Evolutionary conservation across 2,113 vertebrate species (phyloP).

Genomic region (Elanoides forficatus): DNA sequence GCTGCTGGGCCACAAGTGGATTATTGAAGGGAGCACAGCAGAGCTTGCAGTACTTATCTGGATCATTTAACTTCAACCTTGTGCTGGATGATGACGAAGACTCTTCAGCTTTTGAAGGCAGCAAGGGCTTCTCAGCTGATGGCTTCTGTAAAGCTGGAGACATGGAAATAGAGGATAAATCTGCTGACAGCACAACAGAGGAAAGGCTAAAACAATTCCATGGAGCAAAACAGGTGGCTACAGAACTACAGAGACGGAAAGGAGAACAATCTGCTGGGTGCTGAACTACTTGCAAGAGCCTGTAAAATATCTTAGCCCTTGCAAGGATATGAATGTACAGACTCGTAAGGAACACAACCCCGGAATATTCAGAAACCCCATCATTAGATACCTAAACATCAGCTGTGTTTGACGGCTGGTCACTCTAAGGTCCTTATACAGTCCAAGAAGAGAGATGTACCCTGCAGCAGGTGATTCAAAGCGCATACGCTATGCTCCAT

Average conservation of each 20-base stretch:
- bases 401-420: neutral
- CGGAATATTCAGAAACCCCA: neutral
- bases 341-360: neutral
- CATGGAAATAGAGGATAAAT: neutral
- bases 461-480: neutral
- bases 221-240: neutral
- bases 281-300: neutral
- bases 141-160: constrained; percentile 3
- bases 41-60: constrained; percentile 76
- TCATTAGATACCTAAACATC: neutral
- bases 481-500: neutral
- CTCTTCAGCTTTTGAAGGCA: constrained; percentile 10
- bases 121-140: neutral
- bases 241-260: neutral
- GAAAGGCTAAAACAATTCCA: neutral
- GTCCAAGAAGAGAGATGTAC: neutral
- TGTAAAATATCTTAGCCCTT: neutral
- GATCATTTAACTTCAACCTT: constrained; percentile 70
- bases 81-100: neutral
- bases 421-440: neutral
- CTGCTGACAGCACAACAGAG: neutral
- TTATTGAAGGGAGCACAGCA: constrained; percentile 81
- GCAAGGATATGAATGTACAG: neutral
- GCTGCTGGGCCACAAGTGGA: constrained; percentile 75
- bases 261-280: neutral